Conservation (phyloP, 2,888 invertebrate genomes). For the Andricus quercusramuli region DNA sequence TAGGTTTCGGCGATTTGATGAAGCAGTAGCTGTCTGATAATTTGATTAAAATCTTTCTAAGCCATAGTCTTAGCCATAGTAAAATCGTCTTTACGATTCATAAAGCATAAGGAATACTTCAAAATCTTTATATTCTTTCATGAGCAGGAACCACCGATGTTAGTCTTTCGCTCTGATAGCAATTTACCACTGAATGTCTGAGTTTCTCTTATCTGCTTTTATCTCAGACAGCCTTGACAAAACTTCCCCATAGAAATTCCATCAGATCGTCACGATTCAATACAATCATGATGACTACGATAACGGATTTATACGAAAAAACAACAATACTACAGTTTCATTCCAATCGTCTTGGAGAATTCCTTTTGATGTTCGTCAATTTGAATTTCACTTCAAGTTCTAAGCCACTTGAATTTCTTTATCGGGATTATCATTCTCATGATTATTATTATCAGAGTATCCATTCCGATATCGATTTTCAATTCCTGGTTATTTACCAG, state of each 20-base stretch:
- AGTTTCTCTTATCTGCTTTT: conserved; percentile 47
- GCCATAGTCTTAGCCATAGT: conserved; percentile 58
- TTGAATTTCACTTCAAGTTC: too few species aligned
- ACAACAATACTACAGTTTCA: neutral
- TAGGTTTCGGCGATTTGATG: neutral
- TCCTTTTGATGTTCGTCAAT: neutral
- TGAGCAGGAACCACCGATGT: conserved; percentile 55
- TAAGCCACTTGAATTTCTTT: neutral
- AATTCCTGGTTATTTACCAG: neutral
- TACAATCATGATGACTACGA: conserved; percentile 9
- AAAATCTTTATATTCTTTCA: conserved; percentile 62
- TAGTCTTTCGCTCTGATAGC: conserved; percentile 42
- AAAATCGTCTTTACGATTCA: conserved; percentile 65
- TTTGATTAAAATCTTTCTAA: conserved; percentile 63
- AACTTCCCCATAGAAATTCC: conserved; percentile 40
- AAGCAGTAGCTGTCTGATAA: conserved; percentile 48
- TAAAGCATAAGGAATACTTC: conserved; percentile 55
- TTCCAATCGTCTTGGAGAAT: neutral
- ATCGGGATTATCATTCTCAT: neutral
- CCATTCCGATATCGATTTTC: neutral
- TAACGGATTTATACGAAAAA: neutral
- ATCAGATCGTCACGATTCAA: conserved; percentile 26
- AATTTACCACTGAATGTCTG: conserved; percentile 44
- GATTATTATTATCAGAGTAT: neutral
- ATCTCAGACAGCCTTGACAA: conserved; percentile 47